Evolutionary conservation across 2,113 vertebrate genomes (phyloP).

Genomic region (Calyptommatus sinebrachiatus): DNA sequence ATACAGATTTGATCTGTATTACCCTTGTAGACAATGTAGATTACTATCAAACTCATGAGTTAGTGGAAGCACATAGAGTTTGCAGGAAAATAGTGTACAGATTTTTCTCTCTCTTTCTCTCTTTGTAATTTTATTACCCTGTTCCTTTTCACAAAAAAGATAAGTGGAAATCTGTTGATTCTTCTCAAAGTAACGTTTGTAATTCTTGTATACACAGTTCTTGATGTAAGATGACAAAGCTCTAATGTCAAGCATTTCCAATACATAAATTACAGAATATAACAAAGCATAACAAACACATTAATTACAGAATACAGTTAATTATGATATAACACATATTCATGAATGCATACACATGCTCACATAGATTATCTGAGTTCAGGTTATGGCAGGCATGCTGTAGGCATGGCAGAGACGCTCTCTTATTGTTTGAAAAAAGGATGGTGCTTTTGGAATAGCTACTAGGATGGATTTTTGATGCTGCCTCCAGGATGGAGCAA

Average conservation of each 20-base stretch:
- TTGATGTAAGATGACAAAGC: slow-evolving; percentile 41
- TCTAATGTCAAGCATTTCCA: slow-evolving; percentile 60
- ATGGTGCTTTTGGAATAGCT: not conserved
- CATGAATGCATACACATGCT: too few species aligned
- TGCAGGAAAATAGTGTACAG: too few species aligned
- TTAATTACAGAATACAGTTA: too few species aligned
- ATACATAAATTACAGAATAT: slow-evolving; percentile 22
- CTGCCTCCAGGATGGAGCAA: too few species aligned
- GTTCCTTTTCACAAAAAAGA: not conserved
- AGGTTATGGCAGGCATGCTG: slow-evolving; percentile 41
- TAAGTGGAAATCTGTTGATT: not conserved
- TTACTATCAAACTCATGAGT: too few species aligned
- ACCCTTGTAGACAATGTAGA: too few species aligned
- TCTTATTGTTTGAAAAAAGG: not conserved
- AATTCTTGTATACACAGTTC: slow-evolving; percentile 49
- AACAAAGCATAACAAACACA: too few species aligned
- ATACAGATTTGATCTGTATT: too few species aligned
- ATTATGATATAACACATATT: too few species aligned
- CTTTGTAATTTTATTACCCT: too few species aligned
- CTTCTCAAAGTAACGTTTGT: slow-evolving; percentile 34
- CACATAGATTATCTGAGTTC: slow-evolving; percentile 27
- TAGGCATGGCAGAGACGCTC: slow-evolving; percentile 28
- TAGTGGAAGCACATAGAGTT: too few species aligned
- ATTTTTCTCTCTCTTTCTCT: too few species aligned
- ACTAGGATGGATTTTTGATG: not conserved